Conservation (phyloP, 2,797 vertebrate species). For the Enteromius mattozi region DNA sequence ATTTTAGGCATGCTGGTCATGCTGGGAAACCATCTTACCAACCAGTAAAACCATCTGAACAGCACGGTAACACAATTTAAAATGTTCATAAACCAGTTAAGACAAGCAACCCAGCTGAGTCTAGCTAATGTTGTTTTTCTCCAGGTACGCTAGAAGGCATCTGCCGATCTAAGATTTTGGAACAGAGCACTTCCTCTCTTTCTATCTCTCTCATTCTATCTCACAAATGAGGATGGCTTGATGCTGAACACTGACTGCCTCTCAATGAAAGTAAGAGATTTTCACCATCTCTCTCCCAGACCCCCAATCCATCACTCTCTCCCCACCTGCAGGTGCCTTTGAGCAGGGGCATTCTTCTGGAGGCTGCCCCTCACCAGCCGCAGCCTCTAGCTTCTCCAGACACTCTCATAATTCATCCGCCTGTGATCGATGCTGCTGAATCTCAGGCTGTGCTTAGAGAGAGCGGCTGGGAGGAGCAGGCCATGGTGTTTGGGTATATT, state of each 20-base stretch:
- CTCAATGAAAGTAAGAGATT: conserved; percentile 59
- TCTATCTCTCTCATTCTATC: conserved; percentile 23
- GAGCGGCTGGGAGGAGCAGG: conserved; percentile 4
- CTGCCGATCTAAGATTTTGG: conserved; percentile 10
- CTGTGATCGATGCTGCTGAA: conserved; percentile 52
- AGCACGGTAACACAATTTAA: not conserved
- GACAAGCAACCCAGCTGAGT: not conserved
- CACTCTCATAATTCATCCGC: conserved; percentile 54
- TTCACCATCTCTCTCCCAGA: conserved; percentile 51
- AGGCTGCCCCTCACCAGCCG: conserved; percentile 46
- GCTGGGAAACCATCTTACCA: not conserved
- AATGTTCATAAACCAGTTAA: not conserved
- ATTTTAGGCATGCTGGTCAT: not conserved
- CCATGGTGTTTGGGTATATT: conserved; percentile 27
- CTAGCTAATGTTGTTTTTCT: not conserved
- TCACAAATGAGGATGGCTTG: conserved; percentile 53
- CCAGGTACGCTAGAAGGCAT: conserved; percentile 1
- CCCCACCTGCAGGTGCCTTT: conserved; percentile 54
- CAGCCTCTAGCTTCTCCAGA: conserved; percentile 44
- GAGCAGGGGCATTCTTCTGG: conserved; percentile 47
- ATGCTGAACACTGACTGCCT: conserved; percentile 61
- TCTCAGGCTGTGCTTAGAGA: conserved; percentile 34
- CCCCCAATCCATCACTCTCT: conserved; percentile 61
- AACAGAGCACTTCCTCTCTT: conserved; percentile 10
- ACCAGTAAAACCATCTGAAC: not conserved